Evolutionary conservation across 2,888 invertebrate species (phyloP), one percentile per base, ranked within the genome.

Genomic region (Heliconius ethilla): DNA sequence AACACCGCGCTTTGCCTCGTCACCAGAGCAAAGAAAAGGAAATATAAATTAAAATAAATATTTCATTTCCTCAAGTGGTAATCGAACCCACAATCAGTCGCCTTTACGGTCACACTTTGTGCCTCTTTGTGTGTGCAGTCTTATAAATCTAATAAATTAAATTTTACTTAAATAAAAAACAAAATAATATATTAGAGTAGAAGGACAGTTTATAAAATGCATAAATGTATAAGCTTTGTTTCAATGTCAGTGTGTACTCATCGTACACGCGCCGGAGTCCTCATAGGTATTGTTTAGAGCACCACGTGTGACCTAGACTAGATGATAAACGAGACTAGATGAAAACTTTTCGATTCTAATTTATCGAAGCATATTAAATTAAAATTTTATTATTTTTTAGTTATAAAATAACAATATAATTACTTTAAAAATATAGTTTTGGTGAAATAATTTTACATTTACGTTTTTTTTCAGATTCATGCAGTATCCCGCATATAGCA

Each of bases 261-360:
- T 62, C 70, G 70, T 73, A 78, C 76, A 76, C 75, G 73, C 55
- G 78, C 62, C 45, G 5, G 55, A 62, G 37, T 37, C 40, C 37
- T 25, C 25, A n/a, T 63, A 65, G 65, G 75, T 75, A 78, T 78
- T 76, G 76, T 76, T 75, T 73, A 25, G 37, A 27, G 22, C 15
- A 27, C 45, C 80, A 80, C 80, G 80, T 80, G 80, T 77, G 77
- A 80, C 80, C 80, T 77, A 78, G 66, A 33, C 70, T 63, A 27
- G 27, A 51, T 37, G 33, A 63, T 63, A 74, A 59, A 62, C 51
- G 33, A 72, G 37, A 25, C 40, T 45, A 70, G 40, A 51, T 51
- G 70, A 6, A 25, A 75, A 15, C 18, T 67, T 67, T 29, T 40
- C n/a, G 27, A 25, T 15, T 25, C 10, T 15, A 22, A 13, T 45